Percentiles rank a stretch among this genome's conserved stretches.
Evolutionary conservation across 2,113 vertebrate genomes (phyloP).

Genomic region (Cryptotis parvus): DNA sequence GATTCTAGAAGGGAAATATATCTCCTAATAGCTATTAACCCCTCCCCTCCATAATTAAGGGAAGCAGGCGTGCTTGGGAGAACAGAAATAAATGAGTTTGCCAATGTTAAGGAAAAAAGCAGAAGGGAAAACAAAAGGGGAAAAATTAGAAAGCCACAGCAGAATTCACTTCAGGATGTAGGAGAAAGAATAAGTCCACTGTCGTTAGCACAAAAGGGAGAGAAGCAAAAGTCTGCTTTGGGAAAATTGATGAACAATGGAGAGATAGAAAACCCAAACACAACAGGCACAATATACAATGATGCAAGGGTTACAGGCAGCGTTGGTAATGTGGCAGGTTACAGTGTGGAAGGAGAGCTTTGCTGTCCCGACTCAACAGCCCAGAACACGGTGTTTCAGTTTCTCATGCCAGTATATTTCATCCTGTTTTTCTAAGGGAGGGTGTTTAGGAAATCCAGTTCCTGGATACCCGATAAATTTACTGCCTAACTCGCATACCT

Average conservation of each 20-base stretch:
- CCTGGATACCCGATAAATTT: constrained; percentile 62
- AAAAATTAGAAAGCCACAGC: background rate
- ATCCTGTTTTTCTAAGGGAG: constrained; percentile 63
- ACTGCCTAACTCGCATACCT: constrained; percentile 63
- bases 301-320: background rate
- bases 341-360: background rate
- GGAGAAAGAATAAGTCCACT: background rate
- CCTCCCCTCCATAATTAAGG: constrained; percentile 51
- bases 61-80: constrained; percentile 44
- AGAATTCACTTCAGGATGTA: background rate
- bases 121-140: constrained; percentile 5
- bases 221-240: constrained; percentile 22
- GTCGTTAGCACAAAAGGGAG: background rate
- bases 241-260: background rate
- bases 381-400: background rate
- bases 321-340: background rate
- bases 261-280: background rate
- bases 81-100: constrained; percentile 65
- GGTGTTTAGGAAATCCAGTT: constrained; percentile 65
- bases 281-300: background rate
- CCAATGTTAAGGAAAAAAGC: constrained; percentile 37
- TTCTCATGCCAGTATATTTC: constrained; percentile 43
- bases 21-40: constrained; percentile 79
- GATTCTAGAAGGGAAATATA: constrained; percentile 78
- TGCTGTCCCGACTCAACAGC: background rate